Base-by-base conservation (phyloP, 1,140 invertebrate genomes). In the Homalodisca vitripennis region DNA sequence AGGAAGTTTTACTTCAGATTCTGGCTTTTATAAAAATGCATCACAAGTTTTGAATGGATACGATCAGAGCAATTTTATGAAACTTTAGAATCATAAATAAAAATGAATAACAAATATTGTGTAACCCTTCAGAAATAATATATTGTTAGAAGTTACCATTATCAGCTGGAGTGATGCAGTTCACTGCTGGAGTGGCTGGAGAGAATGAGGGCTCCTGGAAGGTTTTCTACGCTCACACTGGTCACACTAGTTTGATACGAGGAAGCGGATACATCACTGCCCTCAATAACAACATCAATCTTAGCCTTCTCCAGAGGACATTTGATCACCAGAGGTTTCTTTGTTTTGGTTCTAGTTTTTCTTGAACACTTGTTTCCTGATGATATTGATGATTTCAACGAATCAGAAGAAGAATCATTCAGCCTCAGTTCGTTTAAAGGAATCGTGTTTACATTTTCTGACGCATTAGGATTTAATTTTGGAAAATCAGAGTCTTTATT, bases 171-270 rank as follows among this genome's bases (percentile, higher is more conserved):
- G 17, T 10, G 34, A 41, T 41, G 34, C 6, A 17, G 6, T 41
- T 41, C 34, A 41, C 34, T 41, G 17, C 34, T 41, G 6, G 34
- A 41, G 6, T 41, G 34, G 26, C 55, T 60, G 2, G 22, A 30
- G n/a, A 2, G 22, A 12, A 3, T 53, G 6, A 22, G 20, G 3
- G 3, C 55, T 60, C 14, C 24, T 27, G 55, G 24, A 27, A 60
- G 55, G 12, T 27, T 13, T 22, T 60, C 55, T 60, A 60, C 26
- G n/a, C 55, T 60, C 1, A 60, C 55, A 60, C 55, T 60, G 14
- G 55, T 60, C 55, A 60, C 55, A 27, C 55, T 60, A 6, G 55
- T 60, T n/a, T 60, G 55, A 30, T 60, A 60, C 3, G 55, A 60
- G 6, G 55, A 60, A 2, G 27, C 2, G 6, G 55, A 60, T 3